Evolutionary conservation across 2,797 vertebrate species (phyloP).

Genomic region (Botia almorhae): DNA sequence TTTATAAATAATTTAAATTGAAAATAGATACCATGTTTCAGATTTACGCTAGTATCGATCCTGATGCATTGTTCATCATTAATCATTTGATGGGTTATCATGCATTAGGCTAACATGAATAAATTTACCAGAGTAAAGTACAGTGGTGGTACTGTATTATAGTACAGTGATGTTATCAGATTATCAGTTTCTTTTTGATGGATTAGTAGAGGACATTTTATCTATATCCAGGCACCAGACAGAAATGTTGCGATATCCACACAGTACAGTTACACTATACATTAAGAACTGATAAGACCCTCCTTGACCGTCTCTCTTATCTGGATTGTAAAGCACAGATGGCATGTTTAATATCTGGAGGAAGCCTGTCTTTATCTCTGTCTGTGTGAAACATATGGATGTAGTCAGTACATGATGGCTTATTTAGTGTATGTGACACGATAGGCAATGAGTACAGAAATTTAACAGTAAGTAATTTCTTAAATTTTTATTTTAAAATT

Average conservation of each 20-base stretch:
- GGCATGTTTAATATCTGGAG: conserved; percentile 23
- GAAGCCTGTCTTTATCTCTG: conserved; percentile 41
- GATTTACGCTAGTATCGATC: no score
- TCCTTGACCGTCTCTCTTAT: conserved; percentile 24
- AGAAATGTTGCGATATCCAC: conserved; percentile 16
- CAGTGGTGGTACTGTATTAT: neutral
- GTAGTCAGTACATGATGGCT: conserved; percentile 27
- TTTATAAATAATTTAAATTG: neutral
- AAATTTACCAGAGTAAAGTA: neutral
- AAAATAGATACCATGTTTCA: neutral
- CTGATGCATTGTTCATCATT: neutral
- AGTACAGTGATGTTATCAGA: no score
- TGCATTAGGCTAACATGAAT: neutral
- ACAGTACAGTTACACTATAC: conserved; percentile 21
- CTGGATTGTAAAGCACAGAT: conserved; percentile 25
- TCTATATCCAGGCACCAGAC: neutral
- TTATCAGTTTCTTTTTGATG: neutral
- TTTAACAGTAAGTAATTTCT: conserved; percentile 1
- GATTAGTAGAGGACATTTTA: neutral
- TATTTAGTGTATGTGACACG: conserved; percentile 20
- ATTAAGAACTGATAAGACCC: conserved; percentile 24
- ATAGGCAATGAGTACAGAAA: conserved; percentile 9
- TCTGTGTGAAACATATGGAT: conserved; percentile 38
- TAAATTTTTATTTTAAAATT: conserved; percentile 13
- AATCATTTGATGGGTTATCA: neutral